Conservation (phyloP, 2,797 vertebrate genomes). For the Artibeus lituratus region DNA sequence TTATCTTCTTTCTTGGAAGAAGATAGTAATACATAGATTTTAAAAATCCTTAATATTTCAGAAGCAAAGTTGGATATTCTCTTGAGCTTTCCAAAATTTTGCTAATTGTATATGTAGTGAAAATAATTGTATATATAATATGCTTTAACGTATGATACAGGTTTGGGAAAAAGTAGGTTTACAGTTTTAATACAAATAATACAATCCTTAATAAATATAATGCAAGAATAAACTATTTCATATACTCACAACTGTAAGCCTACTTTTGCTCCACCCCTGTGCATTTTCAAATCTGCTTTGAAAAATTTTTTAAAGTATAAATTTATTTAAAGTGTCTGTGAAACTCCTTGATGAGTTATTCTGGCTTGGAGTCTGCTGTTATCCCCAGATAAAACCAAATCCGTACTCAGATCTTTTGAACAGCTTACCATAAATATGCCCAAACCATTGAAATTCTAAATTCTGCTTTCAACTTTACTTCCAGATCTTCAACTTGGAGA, state of each 20-base stretch:
- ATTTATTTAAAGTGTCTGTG: constrained; percentile 32
- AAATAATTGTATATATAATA: neutral
- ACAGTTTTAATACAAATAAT: neutral
- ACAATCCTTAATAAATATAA: neutral
- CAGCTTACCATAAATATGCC: constrained; percentile 24
- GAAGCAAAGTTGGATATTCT: neutral
- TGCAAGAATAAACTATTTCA: neutral
- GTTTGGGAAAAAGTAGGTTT: neutral
- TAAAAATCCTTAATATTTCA: constrained; percentile 28
- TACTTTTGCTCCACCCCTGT: neutral
- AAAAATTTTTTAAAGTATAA: neutral
- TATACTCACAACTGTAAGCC: neutral
- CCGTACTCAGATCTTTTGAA: constrained; percentile 40
- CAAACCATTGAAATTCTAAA: constrained; percentile 38
- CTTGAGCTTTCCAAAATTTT: neutral
- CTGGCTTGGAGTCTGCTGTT: neutral
- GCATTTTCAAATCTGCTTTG: neutral
- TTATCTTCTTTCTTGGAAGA: constrained; percentile 30
- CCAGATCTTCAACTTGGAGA: constrained; percentile 19
- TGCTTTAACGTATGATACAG: neutral
- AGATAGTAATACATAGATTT: neutral
- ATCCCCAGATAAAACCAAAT: constrained; percentile 43
- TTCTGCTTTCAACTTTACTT: constrained; percentile 42
- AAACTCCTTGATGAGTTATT: constrained; percentile 22
- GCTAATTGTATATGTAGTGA: too few relatives aligned